These are phyloP conservation scores for Pocillopora meandrina DNA, from an alignment of 92 coral and sea anemone genomes.

Conservation along the genomic window DNA sequence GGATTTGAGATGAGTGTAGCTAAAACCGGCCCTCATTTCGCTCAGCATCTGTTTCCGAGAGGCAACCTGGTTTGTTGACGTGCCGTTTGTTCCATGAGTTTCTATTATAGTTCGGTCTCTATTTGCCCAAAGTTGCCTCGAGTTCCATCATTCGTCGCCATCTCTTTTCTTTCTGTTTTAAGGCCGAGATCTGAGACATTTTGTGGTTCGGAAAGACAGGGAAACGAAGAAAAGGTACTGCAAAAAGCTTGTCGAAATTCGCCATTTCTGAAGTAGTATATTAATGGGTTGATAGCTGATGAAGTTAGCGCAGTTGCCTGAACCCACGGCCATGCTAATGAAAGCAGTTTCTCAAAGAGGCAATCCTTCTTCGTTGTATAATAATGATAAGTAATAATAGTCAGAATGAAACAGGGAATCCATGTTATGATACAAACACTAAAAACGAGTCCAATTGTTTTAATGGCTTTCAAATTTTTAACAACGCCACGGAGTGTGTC, in stretches of 20 bases:
- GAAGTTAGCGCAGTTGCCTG: constrained; percentile 14
- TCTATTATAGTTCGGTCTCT: too few relatives aligned
- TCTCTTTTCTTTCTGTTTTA: too few relatives aligned
- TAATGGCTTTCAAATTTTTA: not conserved
- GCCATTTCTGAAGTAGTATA: constrained; percentile 1
- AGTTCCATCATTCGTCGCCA: too few relatives aligned
- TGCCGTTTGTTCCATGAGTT: too few relatives aligned
- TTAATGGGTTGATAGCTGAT: constrained; percentile 22
- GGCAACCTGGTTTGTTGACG: too few relatives aligned
- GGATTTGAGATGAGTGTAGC: too few relatives aligned
- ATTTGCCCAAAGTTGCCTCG: too few relatives aligned
- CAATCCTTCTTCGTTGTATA: not conserved
- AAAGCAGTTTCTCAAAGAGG: not conserved
- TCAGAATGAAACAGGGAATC: not conserved
- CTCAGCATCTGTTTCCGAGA: too few relatives aligned
- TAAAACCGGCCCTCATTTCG: too few relatives aligned
- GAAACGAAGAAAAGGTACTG: not conserved
- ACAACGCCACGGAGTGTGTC: too few relatives aligned
- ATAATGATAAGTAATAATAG: not conserved
- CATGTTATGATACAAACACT: constrained; percentile 1
- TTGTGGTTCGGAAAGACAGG: not conserved
- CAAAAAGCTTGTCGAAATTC: constrained; percentile 17
- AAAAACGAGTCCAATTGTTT: constrained; percentile 8
- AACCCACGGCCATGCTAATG: constrained; percentile 15
- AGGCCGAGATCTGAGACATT: too few relatives aligned